Conservation (phyloP, 2,888 invertebrate species). For the Drosophila paucipuncta region DNA sequence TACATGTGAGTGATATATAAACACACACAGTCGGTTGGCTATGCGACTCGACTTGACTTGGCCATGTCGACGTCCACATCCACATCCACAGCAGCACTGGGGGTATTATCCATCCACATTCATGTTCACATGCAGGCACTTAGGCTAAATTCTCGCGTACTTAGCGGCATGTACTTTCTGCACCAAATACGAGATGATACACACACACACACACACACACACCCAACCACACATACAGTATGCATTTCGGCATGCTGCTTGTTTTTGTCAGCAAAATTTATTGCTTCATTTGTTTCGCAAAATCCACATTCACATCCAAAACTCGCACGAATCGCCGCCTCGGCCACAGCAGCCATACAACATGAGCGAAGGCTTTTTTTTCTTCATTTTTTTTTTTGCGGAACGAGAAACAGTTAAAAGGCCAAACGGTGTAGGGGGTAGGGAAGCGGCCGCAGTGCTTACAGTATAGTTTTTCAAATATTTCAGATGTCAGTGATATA, state of each 20-base stretch:
- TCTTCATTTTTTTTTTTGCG: not conserved
- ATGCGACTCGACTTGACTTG: conserved; percentile 52
- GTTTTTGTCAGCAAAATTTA: conserved; percentile 84
- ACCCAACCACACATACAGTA: conserved; percentile 16
- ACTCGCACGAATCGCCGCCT: conserved; percentile 17
- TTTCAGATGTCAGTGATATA: conserved; percentile 81
- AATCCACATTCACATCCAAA: conserved; percentile 51
- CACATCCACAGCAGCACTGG: conserved; percentile 27
- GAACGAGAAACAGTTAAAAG: conserved; percentile 12
- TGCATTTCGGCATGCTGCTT: conserved; percentile 65
- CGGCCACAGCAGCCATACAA: conserved; percentile 27
- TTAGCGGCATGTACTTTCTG: conserved; percentile 66
- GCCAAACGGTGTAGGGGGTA: not conserved
- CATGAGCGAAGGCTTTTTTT: conserved; percentile 41
- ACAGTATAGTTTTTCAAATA: conserved; percentile 71
- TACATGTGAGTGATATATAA: conserved; percentile 84
- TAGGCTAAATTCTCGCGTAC: conserved; percentile 75
- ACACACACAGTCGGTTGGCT: conserved; percentile 72
- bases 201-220: conserved; percentile 1
- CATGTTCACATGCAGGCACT: conserved; percentile 64
- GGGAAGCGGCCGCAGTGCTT: conserved; percentile 13
- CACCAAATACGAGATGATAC: conserved; percentile 17
- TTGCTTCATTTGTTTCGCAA: conserved; percentile 83
- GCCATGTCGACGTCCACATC: conserved; percentile 56
- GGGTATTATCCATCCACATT: conserved; percentile 56